phyloP scores from a whole-genome alignment of 2,797 vertebrate species.

The Hirundo rustica region DNA sequence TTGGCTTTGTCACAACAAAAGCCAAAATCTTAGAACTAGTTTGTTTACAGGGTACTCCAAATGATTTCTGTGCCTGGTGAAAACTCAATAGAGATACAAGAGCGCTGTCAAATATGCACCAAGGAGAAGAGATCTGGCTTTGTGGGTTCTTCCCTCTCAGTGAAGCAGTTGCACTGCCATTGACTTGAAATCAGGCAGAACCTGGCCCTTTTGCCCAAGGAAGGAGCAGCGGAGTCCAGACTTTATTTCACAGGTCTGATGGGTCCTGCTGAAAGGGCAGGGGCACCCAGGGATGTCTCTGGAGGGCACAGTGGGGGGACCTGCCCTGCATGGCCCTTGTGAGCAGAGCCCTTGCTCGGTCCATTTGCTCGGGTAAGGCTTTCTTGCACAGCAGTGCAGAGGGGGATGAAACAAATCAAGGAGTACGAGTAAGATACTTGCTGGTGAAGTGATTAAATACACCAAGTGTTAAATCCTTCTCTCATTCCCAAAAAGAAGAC shows the following conservation, averaged over 20 bases:
- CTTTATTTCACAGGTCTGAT: not conserved
- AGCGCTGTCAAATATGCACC: not conserved
- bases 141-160: not conserved
- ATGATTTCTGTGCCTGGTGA: not conserved
- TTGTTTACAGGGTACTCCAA: not conserved
- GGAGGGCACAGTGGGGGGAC: not conserved
- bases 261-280: not conserved
- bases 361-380: not conserved
- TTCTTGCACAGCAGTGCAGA: not conserved
- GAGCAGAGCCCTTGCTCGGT: not conserved
- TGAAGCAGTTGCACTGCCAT: not conserved
- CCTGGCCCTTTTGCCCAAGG: not conserved
- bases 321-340: not conserved
- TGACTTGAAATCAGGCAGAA: not conserved
- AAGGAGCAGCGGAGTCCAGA: not conserved
- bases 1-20: slow-evolving; percentile 14
- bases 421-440: not conserved
- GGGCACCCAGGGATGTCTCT: not conserved
- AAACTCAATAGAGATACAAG: not conserved
- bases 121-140: not conserved
- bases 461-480: not conserved
- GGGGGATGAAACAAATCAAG: not conserved
- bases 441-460: not conserved
- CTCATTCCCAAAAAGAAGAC: not conserved
- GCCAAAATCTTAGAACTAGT: not conserved